Evolutionary conservation across 2,113 vertebrate genomes (phyloP).

Genomic region (Nesogale talazaci): DNA sequence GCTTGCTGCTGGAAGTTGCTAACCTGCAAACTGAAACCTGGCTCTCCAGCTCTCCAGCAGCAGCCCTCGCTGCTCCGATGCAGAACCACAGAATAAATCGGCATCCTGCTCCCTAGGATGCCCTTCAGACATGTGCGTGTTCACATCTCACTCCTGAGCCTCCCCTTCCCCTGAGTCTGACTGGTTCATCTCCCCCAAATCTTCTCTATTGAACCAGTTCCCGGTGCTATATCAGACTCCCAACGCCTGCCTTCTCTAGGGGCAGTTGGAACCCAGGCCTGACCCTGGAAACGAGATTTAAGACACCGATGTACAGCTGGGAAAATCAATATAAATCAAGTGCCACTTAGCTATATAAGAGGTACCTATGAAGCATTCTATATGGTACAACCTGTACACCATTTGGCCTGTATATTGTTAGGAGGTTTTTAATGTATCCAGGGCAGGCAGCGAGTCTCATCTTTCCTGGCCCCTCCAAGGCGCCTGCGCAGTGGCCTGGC

Average conservation of each 20-base stretch:
- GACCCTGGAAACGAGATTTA: conserved; percentile 27
- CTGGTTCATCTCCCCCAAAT: background rate
- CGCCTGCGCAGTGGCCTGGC: background rate
- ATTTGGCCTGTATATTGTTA: background rate
- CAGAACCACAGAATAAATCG: conserved; percentile 32
- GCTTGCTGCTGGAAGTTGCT: background rate
- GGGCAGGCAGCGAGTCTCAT: background rate
- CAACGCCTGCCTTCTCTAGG: background rate
- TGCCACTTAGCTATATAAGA: background rate
- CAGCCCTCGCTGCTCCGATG: background rate
- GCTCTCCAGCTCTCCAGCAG: background rate
- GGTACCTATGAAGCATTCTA: background rate
- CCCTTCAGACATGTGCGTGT: background rate
- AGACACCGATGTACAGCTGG: background rate
- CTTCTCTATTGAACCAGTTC: background rate
- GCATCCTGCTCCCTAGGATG: background rate
- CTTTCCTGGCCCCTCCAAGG: background rate
- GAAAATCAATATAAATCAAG: background rate
- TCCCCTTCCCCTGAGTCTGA: background rate
- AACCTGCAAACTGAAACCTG: background rate
- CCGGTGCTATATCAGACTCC: background rate
- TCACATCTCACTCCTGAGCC: background rate
- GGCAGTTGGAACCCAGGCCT: background rate
- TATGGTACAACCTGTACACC: background rate
- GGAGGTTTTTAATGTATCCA: background rate